Conservation (phyloP, 2,888 invertebrate species). For the Thymelicus acteon region DNA sequence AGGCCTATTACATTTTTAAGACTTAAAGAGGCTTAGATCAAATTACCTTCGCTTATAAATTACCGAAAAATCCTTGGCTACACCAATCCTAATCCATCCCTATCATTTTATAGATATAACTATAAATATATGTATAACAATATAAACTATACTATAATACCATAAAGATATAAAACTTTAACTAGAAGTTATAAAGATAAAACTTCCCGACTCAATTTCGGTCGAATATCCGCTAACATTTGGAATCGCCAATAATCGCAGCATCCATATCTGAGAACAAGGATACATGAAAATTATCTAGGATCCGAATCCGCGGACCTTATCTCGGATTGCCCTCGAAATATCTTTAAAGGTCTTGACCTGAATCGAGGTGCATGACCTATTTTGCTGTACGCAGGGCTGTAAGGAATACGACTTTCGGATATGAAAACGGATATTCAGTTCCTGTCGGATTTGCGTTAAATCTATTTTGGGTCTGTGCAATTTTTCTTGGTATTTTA, state of each 20-base stretch:
- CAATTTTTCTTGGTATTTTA: background rate
- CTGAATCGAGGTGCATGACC: slow-evolving; percentile 14
- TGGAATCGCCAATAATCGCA: background rate
- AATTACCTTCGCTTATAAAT: too few species aligned
- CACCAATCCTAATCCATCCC: too few species aligned
- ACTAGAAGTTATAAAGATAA: too few species aligned
- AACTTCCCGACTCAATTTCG: too few species aligned
- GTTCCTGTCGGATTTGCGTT: background rate
- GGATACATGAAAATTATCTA: slow-evolving; percentile 2
- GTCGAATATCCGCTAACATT: background rate
- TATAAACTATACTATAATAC: too few species aligned
- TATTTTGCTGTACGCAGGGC: background rate
- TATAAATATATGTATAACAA: too few species aligned
- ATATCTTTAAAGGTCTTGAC: slow-evolving; percentile 6
- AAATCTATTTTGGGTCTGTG: background rate
- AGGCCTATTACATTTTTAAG: too few species aligned
- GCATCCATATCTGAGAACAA: background rate
- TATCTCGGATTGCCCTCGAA: slow-evolving; percentile 5
- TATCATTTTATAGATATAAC: too few species aligned
- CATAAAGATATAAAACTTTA: too few species aligned
- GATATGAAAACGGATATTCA: slow-evolving; percentile 10
- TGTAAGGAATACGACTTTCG: slow-evolving; percentile 10
- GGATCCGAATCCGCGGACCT: background rate
- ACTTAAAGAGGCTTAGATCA: too few species aligned
- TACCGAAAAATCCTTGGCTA: too few species aligned